Evolutionary conservation across 2,888 invertebrate genomes (phyloP).

Genomic region (Acleris literana): DNA sequence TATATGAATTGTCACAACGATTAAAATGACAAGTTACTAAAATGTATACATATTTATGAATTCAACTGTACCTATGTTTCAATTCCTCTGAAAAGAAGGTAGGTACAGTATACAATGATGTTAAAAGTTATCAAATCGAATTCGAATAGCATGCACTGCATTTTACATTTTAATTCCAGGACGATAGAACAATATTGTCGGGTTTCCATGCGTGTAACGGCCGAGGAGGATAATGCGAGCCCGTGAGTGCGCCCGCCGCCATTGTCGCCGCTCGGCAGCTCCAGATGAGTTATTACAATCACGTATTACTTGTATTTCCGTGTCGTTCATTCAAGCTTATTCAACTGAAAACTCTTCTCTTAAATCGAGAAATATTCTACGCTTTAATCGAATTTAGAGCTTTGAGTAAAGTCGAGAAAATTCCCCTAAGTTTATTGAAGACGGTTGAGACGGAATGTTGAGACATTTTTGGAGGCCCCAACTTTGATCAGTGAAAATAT

Average conservation of each 20-base stretch:
- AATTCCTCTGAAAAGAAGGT: too few relatives aligned
- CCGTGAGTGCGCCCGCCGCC: conserved; percentile 22
- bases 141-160: conserved; percentile 7
- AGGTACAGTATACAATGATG: too few relatives aligned
- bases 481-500: conserved; percentile 1
- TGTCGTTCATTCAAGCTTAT: conserved; percentile 16
- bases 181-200: conserved; percentile 36
- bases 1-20: too few relatives aligned
- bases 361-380: conserved; percentile 17
- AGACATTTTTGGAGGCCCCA: conserved; percentile 1
- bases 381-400: conserved; percentile 22
- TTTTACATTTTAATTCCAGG: conserved; percentile 20
- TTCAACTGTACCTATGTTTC: too few relatives aligned
- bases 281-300: conserved; percentile 36
- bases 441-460: conserved; percentile 8
- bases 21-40: too few relatives aligned
- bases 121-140: too few relatives aligned
- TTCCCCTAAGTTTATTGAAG: conserved; percentile 20
- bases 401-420: conserved; percentile 13
- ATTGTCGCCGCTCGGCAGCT: conserved; percentile 27
- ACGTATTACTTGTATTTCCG: conserved; percentile 28
- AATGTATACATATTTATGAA: too few relatives aligned
- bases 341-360: conserved; percentile 15
- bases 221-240: conserved; percentile 22
- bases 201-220: conserved; percentile 32